A percentile compares a stretch with the other conserved stretches of the same genome.
phyloP scores from a whole-genome alignment of 2,797 vertebrate species.

The Trachops cirrhosus region DNA sequence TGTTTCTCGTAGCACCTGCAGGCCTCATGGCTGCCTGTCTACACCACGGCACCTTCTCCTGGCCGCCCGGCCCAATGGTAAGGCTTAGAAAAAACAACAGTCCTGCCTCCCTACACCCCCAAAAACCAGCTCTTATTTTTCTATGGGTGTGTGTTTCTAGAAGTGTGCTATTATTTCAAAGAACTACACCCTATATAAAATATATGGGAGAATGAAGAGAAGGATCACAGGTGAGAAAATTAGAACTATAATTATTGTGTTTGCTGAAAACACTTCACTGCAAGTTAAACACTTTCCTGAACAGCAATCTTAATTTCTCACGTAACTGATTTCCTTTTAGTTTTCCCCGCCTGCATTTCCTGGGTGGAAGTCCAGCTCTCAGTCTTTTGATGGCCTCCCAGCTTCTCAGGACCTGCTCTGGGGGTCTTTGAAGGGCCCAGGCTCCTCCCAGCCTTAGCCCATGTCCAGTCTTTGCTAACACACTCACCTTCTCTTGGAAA shows the following conservation, averaged over 20 bases:
- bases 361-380: neutral
- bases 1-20: neutral
- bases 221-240: neutral
- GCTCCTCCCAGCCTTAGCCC: neutral
- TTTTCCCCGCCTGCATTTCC: neutral
- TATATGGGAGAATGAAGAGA: constrained; percentile 3
- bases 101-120: neutral
- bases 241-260: neutral
- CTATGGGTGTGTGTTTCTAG: neutral
- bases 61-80: neutral
- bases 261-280: neutral
- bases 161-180: neutral
- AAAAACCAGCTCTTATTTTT: neutral
- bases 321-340: neutral
- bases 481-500: neutral
- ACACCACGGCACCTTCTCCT: neutral
- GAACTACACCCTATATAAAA: neutral
- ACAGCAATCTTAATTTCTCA: neutral
- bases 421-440: neutral
- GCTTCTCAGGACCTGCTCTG: neutral
- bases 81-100: neutral
- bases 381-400: neutral
- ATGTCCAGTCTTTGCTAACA: neutral
- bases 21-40: neutral
- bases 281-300: neutral